Evolutionary conservation across 2,888 invertebrate genomes (phyloP).

Genomic region (Mythimna albipuncta): DNA sequence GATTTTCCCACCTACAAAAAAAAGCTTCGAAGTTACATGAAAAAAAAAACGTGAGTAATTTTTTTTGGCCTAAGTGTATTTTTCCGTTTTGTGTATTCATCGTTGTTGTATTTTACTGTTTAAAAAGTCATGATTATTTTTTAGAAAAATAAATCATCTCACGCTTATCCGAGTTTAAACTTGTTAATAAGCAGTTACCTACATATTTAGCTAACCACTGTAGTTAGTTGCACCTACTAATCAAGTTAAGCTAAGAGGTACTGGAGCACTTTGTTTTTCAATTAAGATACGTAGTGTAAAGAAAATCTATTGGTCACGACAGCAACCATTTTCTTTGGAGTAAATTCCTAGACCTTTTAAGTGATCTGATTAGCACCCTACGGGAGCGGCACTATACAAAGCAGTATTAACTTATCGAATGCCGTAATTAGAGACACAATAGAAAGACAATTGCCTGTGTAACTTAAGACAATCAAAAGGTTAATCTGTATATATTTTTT

Average conservation of each 20-base stretch:
- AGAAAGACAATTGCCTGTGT: too few species aligned
- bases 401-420: not conserved
- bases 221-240: not conserved
- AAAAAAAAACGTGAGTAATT: not conserved
- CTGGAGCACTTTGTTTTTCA: constrained; percentile 36
- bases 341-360: constrained; percentile 26
- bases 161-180: too few species aligned
- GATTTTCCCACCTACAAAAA: too few species aligned
- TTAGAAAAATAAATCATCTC: not conserved
- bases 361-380: constrained; percentile 10
- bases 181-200: not conserved
- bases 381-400: too few species aligned
- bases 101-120: not conserved
- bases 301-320: constrained; percentile 15
- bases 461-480: too few species aligned
- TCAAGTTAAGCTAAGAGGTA: not conserved
- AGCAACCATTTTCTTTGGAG: not conserved
- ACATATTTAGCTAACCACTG: not conserved
- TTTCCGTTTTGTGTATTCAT: too few species aligned
- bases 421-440: too few species aligned
- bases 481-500: too few species aligned
- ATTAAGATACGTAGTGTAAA: constrained; percentile 37
- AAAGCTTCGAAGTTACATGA: not conserved
- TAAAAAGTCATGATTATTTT: too few species aligned
- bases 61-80: not conserved